A percentile compares a stretch with the other conserved stretches of the same genome.
Conservation (phyloP, 2,797 vertebrate species). For the Triplophysa bombifrons region DNA sequence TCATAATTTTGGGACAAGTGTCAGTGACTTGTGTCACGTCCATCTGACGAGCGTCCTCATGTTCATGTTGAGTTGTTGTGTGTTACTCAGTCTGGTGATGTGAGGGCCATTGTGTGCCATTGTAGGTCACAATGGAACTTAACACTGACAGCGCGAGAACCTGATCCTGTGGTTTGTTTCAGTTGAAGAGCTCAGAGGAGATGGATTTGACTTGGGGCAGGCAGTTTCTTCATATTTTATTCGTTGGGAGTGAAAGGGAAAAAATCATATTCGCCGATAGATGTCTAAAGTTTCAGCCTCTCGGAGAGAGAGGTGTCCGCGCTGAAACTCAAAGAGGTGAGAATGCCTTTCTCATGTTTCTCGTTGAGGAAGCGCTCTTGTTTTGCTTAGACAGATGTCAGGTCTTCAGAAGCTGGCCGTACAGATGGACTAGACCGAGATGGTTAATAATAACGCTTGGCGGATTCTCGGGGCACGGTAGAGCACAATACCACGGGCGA, state of each 20-base stretch:
- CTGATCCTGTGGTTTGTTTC: conserved; percentile 78
- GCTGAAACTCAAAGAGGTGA: conserved; percentile 32
- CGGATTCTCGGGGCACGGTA: conserved; percentile 59
- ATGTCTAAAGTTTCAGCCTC: conserved; percentile 19
- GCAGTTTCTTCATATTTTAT: conserved; percentile 55
- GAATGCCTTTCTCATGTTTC: conserved; percentile 38
- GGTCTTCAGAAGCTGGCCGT: conserved; percentile 54
- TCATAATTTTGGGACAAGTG: conserved; percentile 9
- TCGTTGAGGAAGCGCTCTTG: conserved; percentile 16
- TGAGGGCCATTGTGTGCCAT: conserved; percentile 71
- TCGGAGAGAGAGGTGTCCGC: conserved; percentile 14
- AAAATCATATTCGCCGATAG: conserved; percentile 44
- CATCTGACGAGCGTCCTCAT: neutral
- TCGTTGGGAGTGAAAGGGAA: conserved; percentile 33
- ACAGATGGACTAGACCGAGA: conserved; percentile 66
- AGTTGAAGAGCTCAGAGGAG: conserved; percentile 70
- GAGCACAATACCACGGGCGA: conserved; percentile 39
- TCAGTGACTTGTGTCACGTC: neutral
- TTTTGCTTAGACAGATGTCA: conserved; percentile 56
- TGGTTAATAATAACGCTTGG: conserved; percentile 68
- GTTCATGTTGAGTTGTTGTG: conserved; percentile 40
- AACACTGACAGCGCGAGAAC: conserved; percentile 80
- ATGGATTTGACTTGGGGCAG: conserved; percentile 68
- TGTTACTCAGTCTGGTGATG: conserved; percentile 64
- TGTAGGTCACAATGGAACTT: conserved; percentile 81